These are phyloP conservation scores for Fringilla coelebs DNA, from an alignment of 2,797 vertebrate species.

Conservation along the genomic window DNA sequence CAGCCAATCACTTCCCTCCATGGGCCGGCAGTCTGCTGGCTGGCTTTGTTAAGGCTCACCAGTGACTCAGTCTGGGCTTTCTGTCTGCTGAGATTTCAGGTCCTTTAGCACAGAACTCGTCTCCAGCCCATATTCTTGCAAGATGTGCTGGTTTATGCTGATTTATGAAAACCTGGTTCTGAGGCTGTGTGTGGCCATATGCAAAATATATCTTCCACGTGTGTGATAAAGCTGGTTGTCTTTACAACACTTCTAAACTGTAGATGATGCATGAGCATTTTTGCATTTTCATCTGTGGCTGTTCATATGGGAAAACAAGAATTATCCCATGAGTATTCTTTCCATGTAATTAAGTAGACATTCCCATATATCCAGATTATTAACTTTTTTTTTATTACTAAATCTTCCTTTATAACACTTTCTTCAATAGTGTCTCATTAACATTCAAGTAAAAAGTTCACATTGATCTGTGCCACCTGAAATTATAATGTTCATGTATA, in stretches of 20 bases:
- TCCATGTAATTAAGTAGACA: not conserved
- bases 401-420: not conserved
- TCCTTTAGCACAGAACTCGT: not conserved
- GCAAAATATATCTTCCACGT: not conserved
- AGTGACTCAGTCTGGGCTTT: not conserved
- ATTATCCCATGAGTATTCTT: not conserved
- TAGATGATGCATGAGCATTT: not conserved
- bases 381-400: not conserved
- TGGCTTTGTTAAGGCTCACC: not conserved
- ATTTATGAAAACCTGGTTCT: not conserved
- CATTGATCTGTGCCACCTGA: not conserved
- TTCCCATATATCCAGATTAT: not conserved
- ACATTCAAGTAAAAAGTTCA: constrained; percentile 28
- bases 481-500: not conserved
- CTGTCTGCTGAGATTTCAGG: not conserved
- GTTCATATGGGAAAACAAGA: not conserved
- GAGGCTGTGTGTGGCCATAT: not conserved
- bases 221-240: not conserved
- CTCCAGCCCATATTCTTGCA: not conserved
- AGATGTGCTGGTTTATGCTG: not conserved
- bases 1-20: not conserved
- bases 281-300: not conserved
- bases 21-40: not conserved
- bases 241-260: not conserved
- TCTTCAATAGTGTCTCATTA: not conserved